Conservation (phyloP, 1,140 invertebrate species). For the Carcinoscorpius rotundicauda region DNA sequence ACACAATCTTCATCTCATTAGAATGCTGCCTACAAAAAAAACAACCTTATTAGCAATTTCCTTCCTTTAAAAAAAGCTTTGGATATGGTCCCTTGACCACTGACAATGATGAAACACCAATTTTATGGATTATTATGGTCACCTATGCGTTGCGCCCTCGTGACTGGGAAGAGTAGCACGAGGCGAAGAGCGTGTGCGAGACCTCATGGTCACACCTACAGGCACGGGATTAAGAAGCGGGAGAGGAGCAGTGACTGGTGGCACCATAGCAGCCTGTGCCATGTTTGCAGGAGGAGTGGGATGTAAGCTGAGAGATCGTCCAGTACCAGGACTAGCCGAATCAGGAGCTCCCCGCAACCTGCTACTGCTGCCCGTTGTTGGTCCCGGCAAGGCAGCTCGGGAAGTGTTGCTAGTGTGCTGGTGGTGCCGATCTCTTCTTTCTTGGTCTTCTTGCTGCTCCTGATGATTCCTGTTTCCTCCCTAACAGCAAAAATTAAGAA, state of each 20-base stretch:
- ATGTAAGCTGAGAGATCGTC: slow-evolving; percentile 16
- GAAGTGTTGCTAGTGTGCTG: slow-evolving; percentile 16
- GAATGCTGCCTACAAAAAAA: too few relatives aligned
- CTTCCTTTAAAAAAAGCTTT: too few relatives aligned
- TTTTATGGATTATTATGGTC: too few relatives aligned
- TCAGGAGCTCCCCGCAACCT: slow-evolving; percentile 16
- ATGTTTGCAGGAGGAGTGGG: neutral
- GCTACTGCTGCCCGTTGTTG: slow-evolving; percentile 21
- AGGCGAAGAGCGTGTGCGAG: neutral
- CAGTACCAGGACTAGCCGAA: slow-evolving; percentile 21
- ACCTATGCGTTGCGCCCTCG: too few relatives aligned
- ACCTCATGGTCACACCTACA: slow-evolving; percentile 8
- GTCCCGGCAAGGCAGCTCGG: slow-evolving; percentile 13
- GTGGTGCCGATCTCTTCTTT: neutral
- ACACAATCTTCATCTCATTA: too few relatives aligned
- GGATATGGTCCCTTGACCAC: too few relatives aligned
- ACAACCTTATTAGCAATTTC: too few relatives aligned
- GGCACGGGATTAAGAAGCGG: too few relatives aligned
- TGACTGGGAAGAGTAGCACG: too few relatives aligned
- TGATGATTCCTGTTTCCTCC: slow-evolving; percentile 18
- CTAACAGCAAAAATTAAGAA: slow-evolving; percentile 1
- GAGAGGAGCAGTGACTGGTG: too few relatives aligned
- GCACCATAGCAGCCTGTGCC: too few relatives aligned
- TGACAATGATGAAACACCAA: too few relatives aligned
- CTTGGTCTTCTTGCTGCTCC: neutral